Conservation (phyloP, 2,113 vertebrate genomes). For the Heloderma charlesbogerti region DNA sequence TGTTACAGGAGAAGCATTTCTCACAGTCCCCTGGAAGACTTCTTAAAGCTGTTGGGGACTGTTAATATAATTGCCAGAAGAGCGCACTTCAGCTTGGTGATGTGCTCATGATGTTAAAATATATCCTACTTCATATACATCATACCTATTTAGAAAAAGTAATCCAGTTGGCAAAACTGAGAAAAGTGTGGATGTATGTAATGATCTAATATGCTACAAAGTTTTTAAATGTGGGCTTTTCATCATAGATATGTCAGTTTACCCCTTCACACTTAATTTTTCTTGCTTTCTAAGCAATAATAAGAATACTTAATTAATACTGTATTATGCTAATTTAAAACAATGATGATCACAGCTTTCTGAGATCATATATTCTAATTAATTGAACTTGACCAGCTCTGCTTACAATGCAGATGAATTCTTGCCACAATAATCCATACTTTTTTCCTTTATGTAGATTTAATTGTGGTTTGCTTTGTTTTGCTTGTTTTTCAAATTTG, state of each 20-base stretch:
- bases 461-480: neutral
- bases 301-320: constrained; percentile 67
- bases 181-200: constrained; percentile 38
- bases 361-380: constrained; percentile 62
- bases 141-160: constrained; percentile 1
- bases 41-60: constrained; percentile 37
- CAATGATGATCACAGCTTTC: constrained; percentile 53
- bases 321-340: constrained; percentile 64
- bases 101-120: neutral
- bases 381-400: constrained; percentile 64
- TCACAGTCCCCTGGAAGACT: constrained; percentile 16
- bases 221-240: constrained; percentile 54
- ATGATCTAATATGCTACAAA: constrained; percentile 25
- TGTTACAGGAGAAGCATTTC: neutral
- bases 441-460: constrained; percentile 11
- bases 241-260: constrained; percentile 43
- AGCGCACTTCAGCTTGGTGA: constrained; percentile 34
- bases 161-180: constrained; percentile 43
- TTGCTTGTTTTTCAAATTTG: neutral
- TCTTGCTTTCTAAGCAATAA: constrained; percentile 56
- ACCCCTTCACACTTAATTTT: constrained; percentile 47
- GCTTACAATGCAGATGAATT: constrained; percentile 35
- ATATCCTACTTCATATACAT: constrained; percentile 21
- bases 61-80: constrained; percentile 44
- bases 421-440: constrained; percentile 1